Base-by-base conservation (phyloP, 1,140 invertebrate genomes). In the Thrips palmi region DNA sequence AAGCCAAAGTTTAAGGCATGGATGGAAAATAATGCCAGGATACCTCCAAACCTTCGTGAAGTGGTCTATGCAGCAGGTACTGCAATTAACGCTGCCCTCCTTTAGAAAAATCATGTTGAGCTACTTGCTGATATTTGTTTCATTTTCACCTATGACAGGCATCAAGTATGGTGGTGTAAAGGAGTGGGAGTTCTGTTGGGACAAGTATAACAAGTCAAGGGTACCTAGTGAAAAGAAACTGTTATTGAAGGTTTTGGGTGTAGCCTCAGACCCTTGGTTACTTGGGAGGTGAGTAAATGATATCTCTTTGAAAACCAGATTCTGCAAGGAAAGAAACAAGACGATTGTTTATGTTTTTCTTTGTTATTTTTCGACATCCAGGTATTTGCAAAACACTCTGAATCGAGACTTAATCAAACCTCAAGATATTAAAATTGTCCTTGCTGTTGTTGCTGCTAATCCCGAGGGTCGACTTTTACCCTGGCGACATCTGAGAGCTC, bases 141-240 rank as follows among this genome's bases (percentile, higher is more conserved):
- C 10, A n/a, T 34, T 24, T 21, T 45, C 30, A 17, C 27, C 8
- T 3, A 22, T 34, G 3, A 4, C 33, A 63, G 61, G 63, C 27
- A 59, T 67, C 10, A 67, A 67, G 45, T 73, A 74, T 46, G 80
- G 80, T 0, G 67, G 67, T 1, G 65, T 71, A 35, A 54, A 60
- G 7, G 79, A 81, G 47, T 87, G 82, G 82, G 63, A 72, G 28
- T 65, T 71, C 51, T 80, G 76, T 44, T 84, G 77, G 72, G 53
- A 70, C 10, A 62, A 63, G 28, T 84, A 78, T 51, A 68, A 71
- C 39, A 65, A 63, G 15, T 70, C 71, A n/a, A 62, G 60, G 33
- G 60, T 74, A 21, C 65, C 74, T 1, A 77, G 68, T 45, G 78
- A 84, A 49, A 68, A 71, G 39, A 63, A 62, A 44, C 54, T 77